These are phyloP conservation scores for Sardina pilchardus DNA, from an alignment of 2,113 vertebrate species.

Conservation along the genomic window DNA sequence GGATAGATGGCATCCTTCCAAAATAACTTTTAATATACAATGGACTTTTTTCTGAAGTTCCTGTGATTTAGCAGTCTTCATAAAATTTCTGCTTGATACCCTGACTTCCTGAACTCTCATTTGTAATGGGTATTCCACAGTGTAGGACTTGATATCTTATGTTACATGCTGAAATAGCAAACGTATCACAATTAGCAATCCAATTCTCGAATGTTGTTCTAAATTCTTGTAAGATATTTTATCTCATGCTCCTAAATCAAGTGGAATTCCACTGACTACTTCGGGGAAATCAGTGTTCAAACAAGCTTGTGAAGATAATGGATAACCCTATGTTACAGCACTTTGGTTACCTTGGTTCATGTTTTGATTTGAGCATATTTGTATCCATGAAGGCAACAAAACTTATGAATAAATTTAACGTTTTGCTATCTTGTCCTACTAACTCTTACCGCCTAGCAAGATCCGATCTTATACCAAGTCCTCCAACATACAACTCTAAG, in stretches of 20 bases:
- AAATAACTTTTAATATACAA: background rate
- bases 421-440: slow-evolving; percentile 20
- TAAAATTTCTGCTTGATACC: background rate
- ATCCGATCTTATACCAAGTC: slow-evolving; percentile 85
- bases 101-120: background rate
- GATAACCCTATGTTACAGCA: too few relatives aligned
- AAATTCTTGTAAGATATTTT: too few relatives aligned
- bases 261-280: too few relatives aligned
- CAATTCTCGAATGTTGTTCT: background rate
- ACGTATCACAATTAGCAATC: background rate
- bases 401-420: background rate
- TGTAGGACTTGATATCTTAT: background rate
- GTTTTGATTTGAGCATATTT: background rate
- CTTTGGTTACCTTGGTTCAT: too few relatives aligned
- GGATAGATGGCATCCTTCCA: background rate
- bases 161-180: background rate
- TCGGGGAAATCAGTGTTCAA: background rate
- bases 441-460: slow-evolving; percentile 68
- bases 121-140: background rate
- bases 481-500: slow-evolving; percentile 87
- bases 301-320: background rate
- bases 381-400: background rate
- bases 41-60: background rate
- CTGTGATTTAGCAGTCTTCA: background rate
- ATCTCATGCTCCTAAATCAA: too few relatives aligned